Evolutionary conservation across 2,888 invertebrate genomes (phyloP).

Genomic region (Hypercompe scribonia): DNA sequence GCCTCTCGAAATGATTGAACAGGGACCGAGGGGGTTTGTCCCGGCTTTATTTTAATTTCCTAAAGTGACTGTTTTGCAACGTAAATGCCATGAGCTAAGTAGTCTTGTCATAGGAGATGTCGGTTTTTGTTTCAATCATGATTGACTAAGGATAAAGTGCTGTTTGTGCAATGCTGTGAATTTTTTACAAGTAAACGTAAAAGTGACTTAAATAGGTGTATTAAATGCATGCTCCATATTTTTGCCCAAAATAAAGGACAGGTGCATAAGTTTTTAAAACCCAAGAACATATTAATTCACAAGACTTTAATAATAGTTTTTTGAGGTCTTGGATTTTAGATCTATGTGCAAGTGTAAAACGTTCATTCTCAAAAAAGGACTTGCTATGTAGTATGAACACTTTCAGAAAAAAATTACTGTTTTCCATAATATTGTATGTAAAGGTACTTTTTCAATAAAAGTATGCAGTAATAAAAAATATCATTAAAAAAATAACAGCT

Average conservation of each 20-base stretch:
- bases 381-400: background rate
- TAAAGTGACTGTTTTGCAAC: conserved; percentile 84
- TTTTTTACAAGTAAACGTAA: conserved; percentile 33
- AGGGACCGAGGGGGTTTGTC: conserved; percentile 81
- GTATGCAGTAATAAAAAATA: background rate
- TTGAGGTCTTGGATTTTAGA: conserved; percentile 71
- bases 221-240: conserved; percentile 57
- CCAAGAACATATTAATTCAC: conserved; percentile 52
- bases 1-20: conserved; percentile 84
- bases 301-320: conserved; percentile 43
- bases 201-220: conserved; percentile 51
- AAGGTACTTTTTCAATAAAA: background rate
- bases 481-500: too few species aligned
- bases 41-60: conserved; percentile 84
- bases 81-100: conserved; percentile 72
- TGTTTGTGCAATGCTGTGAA: conserved; percentile 50
- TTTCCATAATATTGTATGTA: background rate
- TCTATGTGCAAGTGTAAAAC: conserved; percentile 74
- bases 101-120: conserved; percentile 63
- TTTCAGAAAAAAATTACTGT: background rate
- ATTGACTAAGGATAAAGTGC: conserved; percentile 56
- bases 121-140: conserved; percentile 62
- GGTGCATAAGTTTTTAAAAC: conserved; percentile 56
- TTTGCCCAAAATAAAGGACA: conserved; percentile 39
- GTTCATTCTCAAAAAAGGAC: conserved; percentile 50